phyloP scores from a whole-genome alignment of 2,888 invertebrate genomes.

The Capitulum mitella region DNA sequence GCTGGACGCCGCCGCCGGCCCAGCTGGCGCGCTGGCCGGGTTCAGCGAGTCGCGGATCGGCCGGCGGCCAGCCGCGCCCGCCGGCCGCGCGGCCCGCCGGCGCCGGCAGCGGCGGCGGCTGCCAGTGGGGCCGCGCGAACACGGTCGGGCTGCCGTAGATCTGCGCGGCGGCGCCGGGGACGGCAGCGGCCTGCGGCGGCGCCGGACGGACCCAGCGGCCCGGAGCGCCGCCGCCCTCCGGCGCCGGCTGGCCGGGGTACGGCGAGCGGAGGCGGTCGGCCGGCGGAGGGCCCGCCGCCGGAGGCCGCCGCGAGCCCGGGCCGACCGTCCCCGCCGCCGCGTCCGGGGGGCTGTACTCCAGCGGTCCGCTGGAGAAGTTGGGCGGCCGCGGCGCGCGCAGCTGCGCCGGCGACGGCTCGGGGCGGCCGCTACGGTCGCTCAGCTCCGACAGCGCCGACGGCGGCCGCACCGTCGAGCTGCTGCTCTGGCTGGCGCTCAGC shows the following conservation, averaged over 20 bases:
- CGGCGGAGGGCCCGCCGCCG: background rate
- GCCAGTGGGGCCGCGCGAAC: background rate
- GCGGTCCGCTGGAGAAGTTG: background rate
- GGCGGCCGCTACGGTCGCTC: background rate
- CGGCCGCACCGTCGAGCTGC: background rate
- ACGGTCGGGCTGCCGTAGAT: conserved; percentile 13
- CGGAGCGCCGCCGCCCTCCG: too few relatives aligned
- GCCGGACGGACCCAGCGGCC: background rate
- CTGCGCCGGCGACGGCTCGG: background rate
- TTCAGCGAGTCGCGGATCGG: background rate
- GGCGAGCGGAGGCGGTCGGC: background rate
- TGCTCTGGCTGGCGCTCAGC: background rate
- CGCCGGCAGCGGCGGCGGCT: background rate
- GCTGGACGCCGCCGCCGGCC: background rate
- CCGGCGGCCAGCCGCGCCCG: background rate
- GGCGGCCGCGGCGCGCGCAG: conserved; percentile 13
- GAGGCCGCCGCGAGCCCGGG: background rate
- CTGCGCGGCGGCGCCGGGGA: background rate
- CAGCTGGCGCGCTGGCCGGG: conserved; percentile 13
- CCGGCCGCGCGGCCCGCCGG: background rate
- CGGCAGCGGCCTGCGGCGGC: background rate
- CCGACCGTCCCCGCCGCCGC: background rate
- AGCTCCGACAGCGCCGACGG: background rate
- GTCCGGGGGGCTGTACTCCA: background rate
- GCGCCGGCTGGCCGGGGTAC: too few relatives aligned